Conservation (phyloP, 2,113 vertebrate genomes). For the Sardina pilchardus region DNA sequence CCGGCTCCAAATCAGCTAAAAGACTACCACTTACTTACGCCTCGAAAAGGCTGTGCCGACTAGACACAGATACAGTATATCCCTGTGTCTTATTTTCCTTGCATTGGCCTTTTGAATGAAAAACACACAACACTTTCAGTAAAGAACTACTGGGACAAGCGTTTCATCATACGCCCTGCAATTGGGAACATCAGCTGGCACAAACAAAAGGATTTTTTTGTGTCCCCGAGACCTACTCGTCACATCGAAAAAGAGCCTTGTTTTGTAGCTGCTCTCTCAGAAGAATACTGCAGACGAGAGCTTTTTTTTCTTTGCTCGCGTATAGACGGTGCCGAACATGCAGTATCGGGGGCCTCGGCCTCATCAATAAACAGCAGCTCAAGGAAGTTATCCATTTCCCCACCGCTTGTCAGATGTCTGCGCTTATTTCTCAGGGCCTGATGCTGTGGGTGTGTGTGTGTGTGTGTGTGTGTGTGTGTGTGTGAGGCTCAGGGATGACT, state of each 20-base stretch:
- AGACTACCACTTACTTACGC: too few relatives aligned
- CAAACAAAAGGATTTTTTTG: too few relatives aligned
- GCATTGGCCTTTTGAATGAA: background rate
- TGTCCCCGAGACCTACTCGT: too few relatives aligned
- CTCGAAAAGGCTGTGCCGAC: background rate
- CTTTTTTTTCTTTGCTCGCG: too few relatives aligned
- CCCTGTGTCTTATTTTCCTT: too few relatives aligned
- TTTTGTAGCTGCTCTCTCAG: too few relatives aligned
- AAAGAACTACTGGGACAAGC: background rate
- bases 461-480: background rate
- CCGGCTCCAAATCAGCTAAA: background rate
- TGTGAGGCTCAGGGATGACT: conserved; percentile 36
- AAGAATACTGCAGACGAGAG: too few relatives aligned
- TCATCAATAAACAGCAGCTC: background rate
- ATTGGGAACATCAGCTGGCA: too few relatives aligned
- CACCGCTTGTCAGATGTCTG: background rate
- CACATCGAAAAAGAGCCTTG: too few relatives aligned
- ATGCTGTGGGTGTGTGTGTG: background rate
- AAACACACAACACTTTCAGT: background rate
- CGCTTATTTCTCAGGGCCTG: background rate
- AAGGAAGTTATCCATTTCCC: background rate
- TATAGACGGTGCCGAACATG: too few relatives aligned
- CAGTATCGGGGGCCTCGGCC: too few relatives aligned
- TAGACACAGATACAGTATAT: background rate
- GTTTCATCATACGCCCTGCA: background rate